Base-by-base conservation (phyloP, 1,140 invertebrate species). In the Delia radicum region DNA sequence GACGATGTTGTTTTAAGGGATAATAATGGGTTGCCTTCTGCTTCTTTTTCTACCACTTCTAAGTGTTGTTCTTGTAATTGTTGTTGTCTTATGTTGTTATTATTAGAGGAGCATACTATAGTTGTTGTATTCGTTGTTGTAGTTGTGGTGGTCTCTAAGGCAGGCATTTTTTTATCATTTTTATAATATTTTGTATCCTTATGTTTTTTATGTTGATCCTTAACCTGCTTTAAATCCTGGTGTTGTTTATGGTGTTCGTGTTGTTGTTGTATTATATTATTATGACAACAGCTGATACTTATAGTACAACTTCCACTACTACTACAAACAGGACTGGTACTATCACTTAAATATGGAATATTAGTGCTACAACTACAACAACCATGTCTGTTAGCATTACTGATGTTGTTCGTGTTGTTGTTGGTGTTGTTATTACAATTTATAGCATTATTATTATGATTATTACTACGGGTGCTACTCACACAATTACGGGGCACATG, bases 161-260 rank as follows among this genome's bases (percentile, higher is more conserved):
- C 81, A 80, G 82, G 81, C 81, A 83, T 82, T 69, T n/a, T n/a
- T n/a, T n/a, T n/a, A n/a, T 69, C 65, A 37, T 69, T 33, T 33
- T 69, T 69, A 33, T 69, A 21, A 37, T 33, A 69, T 33, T 33
- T 33, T 69, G 33, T 33, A 69, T 69, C 65, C 65, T 69, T 69
- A 15, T 26, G 29, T 21, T 33, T 5, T 33, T 15, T n/a, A 24
- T 69, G 13, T 24, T 55, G 48, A n/a, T 55, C 48, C 48, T 55
- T 55, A 55, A 55, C 48, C 48, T 55, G 48, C 21, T 55, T 55
- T 55, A 2, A n/a, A 7, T 55, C 48, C n/a, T 42, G 37, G 37
- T 42, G n/a, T 42, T 48, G 46, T 48, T n/a, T 6, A 7, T 67
- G 15, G 31, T 31, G 21, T 31, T 67, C 28, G 12, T 69, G 29